These are phyloP conservation scores for Darwinula stevensoni DNA, from an alignment of 2,888 invertebrate genomes.

Conservation along the genomic window DNA sequence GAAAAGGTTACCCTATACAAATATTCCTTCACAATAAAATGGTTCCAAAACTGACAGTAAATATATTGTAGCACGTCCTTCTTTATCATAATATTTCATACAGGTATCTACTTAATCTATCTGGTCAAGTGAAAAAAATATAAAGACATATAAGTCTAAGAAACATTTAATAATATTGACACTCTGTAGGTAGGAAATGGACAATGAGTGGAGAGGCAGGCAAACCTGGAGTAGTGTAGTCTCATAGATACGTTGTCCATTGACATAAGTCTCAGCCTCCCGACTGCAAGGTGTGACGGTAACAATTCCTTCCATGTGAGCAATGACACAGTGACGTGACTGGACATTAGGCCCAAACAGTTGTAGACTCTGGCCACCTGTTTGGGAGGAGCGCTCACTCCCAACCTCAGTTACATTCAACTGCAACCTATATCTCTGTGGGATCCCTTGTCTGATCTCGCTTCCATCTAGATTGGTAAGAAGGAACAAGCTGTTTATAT, in stretches of 20 bases:
- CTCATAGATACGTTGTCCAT: slow-evolving; percentile 67
- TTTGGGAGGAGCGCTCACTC: slow-evolving; percentile 26
- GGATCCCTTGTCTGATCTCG: neutral
- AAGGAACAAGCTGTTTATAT: too few relatives aligned
- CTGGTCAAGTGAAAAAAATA: too few relatives aligned
- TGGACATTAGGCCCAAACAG: slow-evolving; percentile 64
- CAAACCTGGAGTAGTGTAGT: slow-evolving; percentile 47
- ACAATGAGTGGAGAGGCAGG: too few relatives aligned
- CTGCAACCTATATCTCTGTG: slow-evolving; percentile 15
- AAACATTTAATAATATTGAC: too few relatives aligned
- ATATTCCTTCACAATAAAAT: too few relatives aligned
- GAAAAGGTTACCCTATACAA: too few relatives aligned
- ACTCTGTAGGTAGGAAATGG: too few relatives aligned
- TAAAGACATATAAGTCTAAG: too few relatives aligned
- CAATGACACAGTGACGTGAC: slow-evolving; percentile 79
- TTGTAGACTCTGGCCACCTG: slow-evolving; percentile 15
- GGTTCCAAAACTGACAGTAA: too few relatives aligned
- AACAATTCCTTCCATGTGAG: slow-evolving; percentile 63
- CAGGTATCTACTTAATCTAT: too few relatives aligned
- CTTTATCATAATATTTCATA: too few relatives aligned
- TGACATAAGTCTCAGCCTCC: slow-evolving; percentile 79
- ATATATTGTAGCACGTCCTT: too few relatives aligned
- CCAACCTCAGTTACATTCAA: slow-evolving; percentile 36
- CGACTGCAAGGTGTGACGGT: slow-evolving; percentile 73
- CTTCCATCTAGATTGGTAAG: slow-evolving; percentile 9